Base-by-base conservation (phyloP, 2,888 invertebrate species). In the Pelosia muscerda region DNA sequence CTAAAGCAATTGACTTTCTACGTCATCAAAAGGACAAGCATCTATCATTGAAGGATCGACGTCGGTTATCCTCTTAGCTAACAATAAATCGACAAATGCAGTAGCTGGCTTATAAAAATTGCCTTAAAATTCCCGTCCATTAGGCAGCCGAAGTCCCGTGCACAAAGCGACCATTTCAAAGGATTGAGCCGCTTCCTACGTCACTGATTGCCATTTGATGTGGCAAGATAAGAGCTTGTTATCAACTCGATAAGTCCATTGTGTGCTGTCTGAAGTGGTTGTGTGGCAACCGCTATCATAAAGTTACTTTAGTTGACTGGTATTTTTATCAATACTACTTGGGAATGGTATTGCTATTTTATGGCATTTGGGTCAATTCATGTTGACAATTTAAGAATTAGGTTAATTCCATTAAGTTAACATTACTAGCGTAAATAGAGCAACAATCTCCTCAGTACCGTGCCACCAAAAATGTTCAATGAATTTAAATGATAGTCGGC, bases 191-290 rank as follows among this genome's bases (percentile, higher is more conserved):
- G 23, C 59, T 53, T 54, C 49, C 59, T 31, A 59, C 60, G 38
- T 66, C 59, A 59, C 74, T 75, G 81, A 82, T 81, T 79, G 81
- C 76, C 76, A 74, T 82, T 77, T 81, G 79, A 82, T 79, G 77
- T 71, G 71, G 59, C 60, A 28, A 77, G 76, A 80, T 78, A 78
- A 76, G 76, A 73, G 65, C 65, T 76, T 74, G 78, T 74, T 77
- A 79, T 77, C 74, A 75, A 67, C 77, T 81, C 73, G 71, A 77
- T 78, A 74, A 75, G 63, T 75, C 70, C 71, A 67, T 76, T 70
- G 73, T 78, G 28, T 28, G 6, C 10, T 11, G 34, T 25, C 19
- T 15, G 10, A 22, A 28, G 28, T 28, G 53, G 26, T n/a, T 23
- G 34, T n/a, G 28, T 25, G 38, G 13, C 34, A 34, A 59, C 31